These are phyloP conservation scores for Hecatera dysodea DNA, from an alignment of 2,888 invertebrate genomes.

Conservation along the genomic window DNA sequence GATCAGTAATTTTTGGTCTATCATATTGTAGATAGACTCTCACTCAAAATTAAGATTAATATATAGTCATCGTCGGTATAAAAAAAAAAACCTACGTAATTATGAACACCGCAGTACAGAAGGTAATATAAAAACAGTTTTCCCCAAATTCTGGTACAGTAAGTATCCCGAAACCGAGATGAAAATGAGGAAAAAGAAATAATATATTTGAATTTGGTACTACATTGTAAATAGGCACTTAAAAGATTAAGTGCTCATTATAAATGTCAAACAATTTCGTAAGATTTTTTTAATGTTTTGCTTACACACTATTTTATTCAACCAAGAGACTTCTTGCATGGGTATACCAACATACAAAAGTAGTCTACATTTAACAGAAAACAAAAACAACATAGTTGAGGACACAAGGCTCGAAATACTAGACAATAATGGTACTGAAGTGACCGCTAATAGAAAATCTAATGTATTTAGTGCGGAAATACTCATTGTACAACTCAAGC, in stretches of 20 bases:
- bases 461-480: not conserved
- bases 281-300: slow-evolving; percentile 1
- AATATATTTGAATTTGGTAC: slow-evolving; percentile 50
- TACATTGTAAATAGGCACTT: slow-evolving; percentile 52
- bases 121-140: not conserved
- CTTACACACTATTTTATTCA: slow-evolving; percentile 21
- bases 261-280: slow-evolving; percentile 29
- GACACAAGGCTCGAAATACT: slow-evolving; percentile 5
- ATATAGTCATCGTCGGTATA: not conserved
- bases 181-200: slow-evolving; percentile 45
- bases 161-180: slow-evolving; percentile 10
- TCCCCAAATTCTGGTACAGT: not conserved
- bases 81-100: not conserved
- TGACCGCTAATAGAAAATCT: not conserved
- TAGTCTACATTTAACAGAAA: not conserved
- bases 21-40: too few species aligned
- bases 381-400: slow-evolving; percentile 6
- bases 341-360: not conserved
- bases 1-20: slow-evolving; percentile 9
- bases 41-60: not conserved
- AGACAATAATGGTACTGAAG: not conserved
- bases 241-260: slow-evolving; percentile 55
- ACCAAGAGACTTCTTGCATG: not conserved
- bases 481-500: not conserved
- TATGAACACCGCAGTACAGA: not conserved